Conservation (phyloP, 2,888 invertebrate species). For the Actias luna region DNA sequence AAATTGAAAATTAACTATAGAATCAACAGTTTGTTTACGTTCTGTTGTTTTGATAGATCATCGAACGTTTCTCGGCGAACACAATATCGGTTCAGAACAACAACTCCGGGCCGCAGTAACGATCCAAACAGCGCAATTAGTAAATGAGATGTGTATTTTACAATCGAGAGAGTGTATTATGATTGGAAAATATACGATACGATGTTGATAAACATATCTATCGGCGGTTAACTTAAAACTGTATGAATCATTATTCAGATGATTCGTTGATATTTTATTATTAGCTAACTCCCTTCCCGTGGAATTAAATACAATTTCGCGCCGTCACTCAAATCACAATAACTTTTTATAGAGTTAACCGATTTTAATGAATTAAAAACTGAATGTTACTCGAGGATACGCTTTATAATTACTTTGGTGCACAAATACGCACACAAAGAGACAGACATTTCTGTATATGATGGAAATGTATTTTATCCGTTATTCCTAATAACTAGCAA, state of each 20-base stretch:
- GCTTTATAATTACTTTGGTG: no score
- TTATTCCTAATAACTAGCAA: no score
- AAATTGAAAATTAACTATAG: no score
- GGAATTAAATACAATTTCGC: no score
- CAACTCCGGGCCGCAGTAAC: neutral
- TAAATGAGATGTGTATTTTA: slow-evolving; percentile 3
- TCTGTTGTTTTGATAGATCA: neutral
- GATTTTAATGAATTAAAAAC: no score
- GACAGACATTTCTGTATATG: no score
- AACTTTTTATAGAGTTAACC: no score
- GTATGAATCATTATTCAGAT: neutral
- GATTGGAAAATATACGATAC: neutral
- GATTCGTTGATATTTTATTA: neutral
- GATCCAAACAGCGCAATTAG: slow-evolving; percentile 2
- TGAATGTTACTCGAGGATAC: no score
- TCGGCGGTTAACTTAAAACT: neutral
- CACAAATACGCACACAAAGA: no score
- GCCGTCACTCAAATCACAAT: no score
- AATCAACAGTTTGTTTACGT: neutral
- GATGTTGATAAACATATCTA: neutral
- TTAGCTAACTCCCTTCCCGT: no score
- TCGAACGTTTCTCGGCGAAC: neutral
- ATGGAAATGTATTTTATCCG: no score
- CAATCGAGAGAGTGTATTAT: neutral
- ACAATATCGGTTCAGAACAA: neutral